Conservation (phyloP, 2,797 vertebrate genomes). For the Alca torda region DNA sequence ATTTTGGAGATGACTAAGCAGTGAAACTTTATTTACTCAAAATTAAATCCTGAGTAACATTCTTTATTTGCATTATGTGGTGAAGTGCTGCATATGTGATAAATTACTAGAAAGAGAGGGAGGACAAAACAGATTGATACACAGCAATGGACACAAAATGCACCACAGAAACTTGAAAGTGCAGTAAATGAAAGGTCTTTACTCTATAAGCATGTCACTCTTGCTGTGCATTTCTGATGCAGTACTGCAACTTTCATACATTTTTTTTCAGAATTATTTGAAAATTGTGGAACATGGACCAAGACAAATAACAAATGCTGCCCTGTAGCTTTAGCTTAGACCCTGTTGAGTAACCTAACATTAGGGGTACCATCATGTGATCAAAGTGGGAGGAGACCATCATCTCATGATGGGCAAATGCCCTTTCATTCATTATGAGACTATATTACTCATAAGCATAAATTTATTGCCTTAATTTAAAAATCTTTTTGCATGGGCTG, state of each 20-base stretch:
- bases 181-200: not conserved
- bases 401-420: not conserved
- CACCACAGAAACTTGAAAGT: not conserved
- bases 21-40: not conserved
- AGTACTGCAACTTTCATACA: not conserved
- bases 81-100: not conserved
- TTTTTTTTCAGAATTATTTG: not conserved
- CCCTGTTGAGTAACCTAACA: not conserved
- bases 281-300: fast-evolving
- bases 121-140: not conserved
- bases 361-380: not conserved
- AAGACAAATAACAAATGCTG: not conserved
- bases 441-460: not conserved
- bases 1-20: not conserved
- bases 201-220: not conserved
- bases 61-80: not conserved
- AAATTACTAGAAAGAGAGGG: not conserved
- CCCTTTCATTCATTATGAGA: not conserved
- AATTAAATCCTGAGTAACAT: not conserved
- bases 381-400: not conserved
- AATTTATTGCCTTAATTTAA: not conserved
- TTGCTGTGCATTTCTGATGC: not conserved
- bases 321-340: fast-evolving
- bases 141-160: not conserved
- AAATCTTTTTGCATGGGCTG: not conserved